Conservation (phyloP, 2,797 vertebrate genomes). For the Spinibarbus caldwelli region DNA sequence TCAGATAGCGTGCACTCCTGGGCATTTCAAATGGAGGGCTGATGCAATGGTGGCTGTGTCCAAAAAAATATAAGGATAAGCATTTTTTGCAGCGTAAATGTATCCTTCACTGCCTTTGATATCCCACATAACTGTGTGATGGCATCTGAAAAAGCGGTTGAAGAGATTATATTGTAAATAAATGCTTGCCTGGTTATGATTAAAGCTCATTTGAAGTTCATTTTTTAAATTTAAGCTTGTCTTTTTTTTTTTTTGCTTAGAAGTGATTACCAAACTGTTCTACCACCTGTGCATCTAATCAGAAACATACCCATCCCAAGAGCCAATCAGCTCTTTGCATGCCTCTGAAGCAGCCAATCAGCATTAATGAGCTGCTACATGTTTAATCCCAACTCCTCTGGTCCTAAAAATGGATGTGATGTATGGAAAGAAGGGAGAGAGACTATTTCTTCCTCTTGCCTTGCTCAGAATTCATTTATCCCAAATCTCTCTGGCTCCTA, state of each 20-base stretch:
- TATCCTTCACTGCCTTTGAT: background rate
- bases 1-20: background rate
- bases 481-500: slow-evolving; percentile 80
- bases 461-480: slow-evolving; percentile 81
- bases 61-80: background rate
- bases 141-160: background rate
- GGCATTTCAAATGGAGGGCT: slow-evolving; percentile 17
- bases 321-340: slow-evolving; percentile 12
- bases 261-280: background rate
- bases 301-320: background rate
- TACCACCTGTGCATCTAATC: background rate
- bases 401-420: slow-evolving; percentile 5
- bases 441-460: slow-evolving; percentile 38
- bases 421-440: slow-evolving; percentile 65
- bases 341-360: background rate
- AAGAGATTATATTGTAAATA: background rate
- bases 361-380: background rate
- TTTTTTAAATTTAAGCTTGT: background rate
- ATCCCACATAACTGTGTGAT: background rate
- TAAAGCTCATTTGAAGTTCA: background rate
- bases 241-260: background rate
- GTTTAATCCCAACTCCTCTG: background rate
- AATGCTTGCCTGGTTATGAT: too few species aligned
- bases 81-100: background rate
- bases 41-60: background rate